Percentiles rank a stretch among this genome's conserved stretches.
Conservation (phyloP, 2,797 vertebrate genomes). For the Semaprochilodus insignis region DNA sequence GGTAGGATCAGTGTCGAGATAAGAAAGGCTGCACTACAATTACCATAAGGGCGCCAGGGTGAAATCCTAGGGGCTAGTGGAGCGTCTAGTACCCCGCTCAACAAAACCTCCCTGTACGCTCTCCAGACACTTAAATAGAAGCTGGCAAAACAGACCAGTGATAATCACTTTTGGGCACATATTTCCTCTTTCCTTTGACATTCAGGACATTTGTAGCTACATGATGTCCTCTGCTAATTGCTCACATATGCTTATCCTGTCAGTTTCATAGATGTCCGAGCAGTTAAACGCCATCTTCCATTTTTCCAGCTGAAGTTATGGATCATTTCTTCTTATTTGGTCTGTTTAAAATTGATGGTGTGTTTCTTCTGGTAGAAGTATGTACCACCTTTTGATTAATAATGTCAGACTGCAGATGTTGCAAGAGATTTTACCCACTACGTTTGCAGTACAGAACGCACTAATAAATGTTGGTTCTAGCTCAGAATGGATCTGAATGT, state of each 20-base stretch:
- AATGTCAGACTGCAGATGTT: not conserved
- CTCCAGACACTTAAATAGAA: not conserved
- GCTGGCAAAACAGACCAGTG: not conserved
- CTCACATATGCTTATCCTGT: not conserved
- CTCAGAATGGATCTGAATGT: not conserved
- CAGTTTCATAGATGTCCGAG: not conserved
- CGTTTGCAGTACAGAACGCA: not conserved
- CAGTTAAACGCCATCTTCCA: not conserved
- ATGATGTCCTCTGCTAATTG: not conserved
- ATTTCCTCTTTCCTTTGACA: not conserved
- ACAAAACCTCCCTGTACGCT: no score
- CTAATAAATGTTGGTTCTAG: not conserved
- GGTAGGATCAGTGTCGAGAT: conserved; percentile 33
- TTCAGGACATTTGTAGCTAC: not conserved
- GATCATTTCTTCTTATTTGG: not conserved
- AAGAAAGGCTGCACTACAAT: conserved; percentile 27
- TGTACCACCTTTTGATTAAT: not conserved
- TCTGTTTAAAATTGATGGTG: not conserved
- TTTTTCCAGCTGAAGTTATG: not conserved
- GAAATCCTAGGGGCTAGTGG: conserved; percentile 3
- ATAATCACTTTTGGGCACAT: not conserved
- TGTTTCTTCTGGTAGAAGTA: not conserved
- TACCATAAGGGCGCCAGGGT: conserved; percentile 4
- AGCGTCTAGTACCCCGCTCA: not conserved
- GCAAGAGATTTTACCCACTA: not conserved